These are phyloP conservation scores for Corvus cornix DNA, from an alignment of 2,113 vertebrate genomes.

Conservation along the genomic window DNA sequence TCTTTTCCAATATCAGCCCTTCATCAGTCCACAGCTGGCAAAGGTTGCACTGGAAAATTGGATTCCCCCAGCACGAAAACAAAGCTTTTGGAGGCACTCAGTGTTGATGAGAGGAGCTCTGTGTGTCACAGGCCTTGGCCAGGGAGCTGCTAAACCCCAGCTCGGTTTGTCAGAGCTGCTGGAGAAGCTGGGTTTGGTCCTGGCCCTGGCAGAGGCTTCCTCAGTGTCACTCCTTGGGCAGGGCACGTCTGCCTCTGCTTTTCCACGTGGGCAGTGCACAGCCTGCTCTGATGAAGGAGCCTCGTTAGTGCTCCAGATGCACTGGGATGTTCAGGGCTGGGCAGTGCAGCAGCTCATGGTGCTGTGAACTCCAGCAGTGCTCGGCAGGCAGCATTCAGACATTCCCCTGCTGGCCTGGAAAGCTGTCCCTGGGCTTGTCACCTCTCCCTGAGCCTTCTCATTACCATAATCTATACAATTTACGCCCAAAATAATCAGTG, in stretches of 20 bases:
- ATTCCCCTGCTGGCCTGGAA: background rate
- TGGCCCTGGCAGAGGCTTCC: background rate
- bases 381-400: background rate
- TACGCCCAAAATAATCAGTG: background rate
- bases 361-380: background rate
- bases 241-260: background rate
- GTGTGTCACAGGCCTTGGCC: background rate
- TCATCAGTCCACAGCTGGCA: background rate
- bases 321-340: background rate
- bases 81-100: background rate
- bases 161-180: background rate
- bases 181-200: background rate
- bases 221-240: background rate
- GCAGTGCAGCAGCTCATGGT: background rate
- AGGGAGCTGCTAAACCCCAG: background rate
- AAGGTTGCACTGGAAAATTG: background rate
- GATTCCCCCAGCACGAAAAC: background rate
- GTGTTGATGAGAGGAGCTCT: background rate
- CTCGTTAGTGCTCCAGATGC: background rate
- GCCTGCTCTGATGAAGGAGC: background rate
- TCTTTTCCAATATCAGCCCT: background rate
- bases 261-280: background rate
- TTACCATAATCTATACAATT: slow-evolving; percentile 26
- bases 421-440: background rate
- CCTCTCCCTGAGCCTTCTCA: background rate